Conservation (phyloP, 2,113 vertebrate genomes). For the Gambusia affinis region DNA sequence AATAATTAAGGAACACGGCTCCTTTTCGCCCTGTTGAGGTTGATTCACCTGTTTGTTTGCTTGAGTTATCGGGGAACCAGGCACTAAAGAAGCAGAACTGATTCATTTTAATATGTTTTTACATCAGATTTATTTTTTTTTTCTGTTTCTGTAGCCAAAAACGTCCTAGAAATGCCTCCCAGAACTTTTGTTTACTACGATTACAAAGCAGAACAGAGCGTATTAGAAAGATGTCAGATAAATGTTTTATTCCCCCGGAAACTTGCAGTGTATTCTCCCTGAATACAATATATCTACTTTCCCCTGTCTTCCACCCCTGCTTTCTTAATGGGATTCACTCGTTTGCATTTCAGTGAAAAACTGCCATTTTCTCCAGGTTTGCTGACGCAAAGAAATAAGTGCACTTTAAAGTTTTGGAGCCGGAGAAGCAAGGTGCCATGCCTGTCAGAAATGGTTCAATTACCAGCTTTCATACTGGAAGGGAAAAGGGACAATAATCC, state of each 20-base stretch:
- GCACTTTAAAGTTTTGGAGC: constrained; percentile 60
- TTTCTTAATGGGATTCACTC: constrained; percentile 56
- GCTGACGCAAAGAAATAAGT: constrained; percentile 63
- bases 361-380: constrained; percentile 38
- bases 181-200: constrained; percentile 28
- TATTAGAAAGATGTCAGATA: neutral
- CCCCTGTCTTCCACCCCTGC: neutral
- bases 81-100: constrained; percentile 26
- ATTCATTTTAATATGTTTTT: constrained; percentile 34
- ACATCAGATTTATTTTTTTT: constrained; percentile 33
- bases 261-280: neutral
- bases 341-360: constrained; percentile 49
- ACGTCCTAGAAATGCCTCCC: constrained; percentile 25
- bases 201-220: constrained; percentile 12
- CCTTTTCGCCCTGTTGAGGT: constrained; percentile 46
- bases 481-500: constrained; percentile 31
- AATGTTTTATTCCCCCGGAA: constrained; percentile 34
- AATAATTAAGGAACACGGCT: constrained; percentile 71
- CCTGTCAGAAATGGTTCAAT: constrained; percentile 62
- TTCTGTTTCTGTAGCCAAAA: constrained; percentile 15
- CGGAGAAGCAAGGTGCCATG: constrained; percentile 22
- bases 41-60: constrained; percentile 63
- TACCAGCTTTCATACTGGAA: constrained; percentile 51
- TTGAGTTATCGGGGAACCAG: constrained; percentile 46
- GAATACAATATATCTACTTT: constrained; percentile 17